Percentiles rank a stretch among this genome's conserved stretches.
These are phyloP conservation scores for Lineus longissimus DNA, from an alignment of 1,140 invertebrate genomes.

Conservation along the genomic window DNA sequence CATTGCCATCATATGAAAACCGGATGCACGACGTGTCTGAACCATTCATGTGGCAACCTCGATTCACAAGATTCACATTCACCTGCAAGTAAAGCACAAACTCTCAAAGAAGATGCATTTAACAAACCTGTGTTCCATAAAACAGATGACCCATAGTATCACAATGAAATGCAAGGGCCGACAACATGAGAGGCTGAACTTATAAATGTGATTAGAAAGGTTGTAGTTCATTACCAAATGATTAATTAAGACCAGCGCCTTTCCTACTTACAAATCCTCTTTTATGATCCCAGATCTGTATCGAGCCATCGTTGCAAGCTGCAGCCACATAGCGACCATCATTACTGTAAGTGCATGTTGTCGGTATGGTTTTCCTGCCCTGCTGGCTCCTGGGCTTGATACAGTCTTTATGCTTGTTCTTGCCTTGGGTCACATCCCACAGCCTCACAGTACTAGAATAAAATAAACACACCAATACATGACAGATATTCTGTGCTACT, in stretches of 20 bases:
- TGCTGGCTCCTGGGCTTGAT: slow-evolving; percentile 86
- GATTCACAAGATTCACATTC: slow-evolving; percentile 72
- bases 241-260: too few species aligned
- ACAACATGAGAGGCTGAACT: too few species aligned
- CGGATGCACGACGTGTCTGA: slow-evolving; percentile 77
- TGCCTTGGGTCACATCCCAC: slow-evolving; percentile 74
- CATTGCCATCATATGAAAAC: slow-evolving; percentile 83
- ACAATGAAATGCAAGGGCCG: too few species aligned
- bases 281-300: slow-evolving; percentile 96
- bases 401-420: slow-evolving; percentile 72
- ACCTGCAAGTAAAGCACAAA: slow-evolving; percentile 46
- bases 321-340: slow-evolving; percentile 87
- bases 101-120: too few species aligned
- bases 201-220: too few species aligned
- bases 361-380: slow-evolving; percentile 85
- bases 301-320: slow-evolving; percentile 91
- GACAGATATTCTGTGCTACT: too few species aligned
- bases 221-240: too few species aligned
- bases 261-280: slow-evolving; percentile 58
- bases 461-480: slow-evolving; percentile 3
- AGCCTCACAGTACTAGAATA: slow-evolving; percentile 73
- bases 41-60: slow-evolving; percentile 77
- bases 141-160: neutral
- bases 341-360: slow-evolving; percentile 57
- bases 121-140: too few species aligned